Evolutionary conservation across 2,113 vertebrate species (phyloP), one percentile per base, ranked within the genome.

Genomic region (Halcyon malimbica): DNA sequence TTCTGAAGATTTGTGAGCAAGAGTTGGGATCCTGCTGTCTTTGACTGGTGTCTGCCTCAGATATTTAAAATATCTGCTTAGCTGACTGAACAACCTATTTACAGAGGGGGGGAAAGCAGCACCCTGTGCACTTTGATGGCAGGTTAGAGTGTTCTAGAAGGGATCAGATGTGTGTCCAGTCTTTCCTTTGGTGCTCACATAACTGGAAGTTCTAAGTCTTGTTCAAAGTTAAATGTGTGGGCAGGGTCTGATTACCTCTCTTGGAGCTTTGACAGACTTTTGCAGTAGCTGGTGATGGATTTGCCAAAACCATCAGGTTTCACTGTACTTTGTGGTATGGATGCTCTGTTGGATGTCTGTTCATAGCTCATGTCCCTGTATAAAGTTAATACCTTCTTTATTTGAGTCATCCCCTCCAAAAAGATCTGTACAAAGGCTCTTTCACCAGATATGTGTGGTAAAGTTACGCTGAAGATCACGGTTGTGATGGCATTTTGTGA

Each of bases 41-140:
- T 88, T 95, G 67, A 33, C 37, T 77, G 19, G 2, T 87, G 31
- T 68, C 35, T 84, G 19, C n/a, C 81, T 71, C 39, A 39, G 69
- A 42, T 81, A 42, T 42, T 89, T 75, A 16, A 91, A 89, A 68
- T 19, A 54, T 33, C 19, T 78, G 13, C 37, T 83, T 78, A 74
- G 9, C 24, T 90, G 10, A 74, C 28, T 68, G 62, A 92, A 17
- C 21, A 67, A 1, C 15, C 4, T 46, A 5, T 53, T 77, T 69
- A 50, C 7, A 62, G 35, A 77, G 15, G 4, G 37, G 10, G 10
- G 23, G 13, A 74, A 75, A 81, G 65, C 56, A 87, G 35, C 24
- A 21, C 6, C 8, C 10, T 0, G 0, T 65, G 59, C 17, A 19
- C 41, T 59, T 26, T 73, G 31, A 41, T 90, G 51, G n/a, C 19